phyloP scores from a whole-genome alignment of 2,113 vertebrate species.

The Tonatia bakeri region DNA sequence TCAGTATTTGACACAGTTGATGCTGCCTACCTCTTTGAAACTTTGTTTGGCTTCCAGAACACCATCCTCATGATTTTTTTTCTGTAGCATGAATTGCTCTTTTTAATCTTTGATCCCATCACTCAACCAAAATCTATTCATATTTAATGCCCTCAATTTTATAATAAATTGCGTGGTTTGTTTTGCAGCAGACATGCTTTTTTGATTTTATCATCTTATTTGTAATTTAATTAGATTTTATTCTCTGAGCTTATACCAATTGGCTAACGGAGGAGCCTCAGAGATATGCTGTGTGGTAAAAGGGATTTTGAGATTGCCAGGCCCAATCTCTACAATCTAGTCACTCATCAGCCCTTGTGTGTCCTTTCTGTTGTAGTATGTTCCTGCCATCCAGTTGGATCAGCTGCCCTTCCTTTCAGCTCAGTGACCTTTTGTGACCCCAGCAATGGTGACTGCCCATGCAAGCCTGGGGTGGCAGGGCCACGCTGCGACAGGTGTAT shows the following conservation, averaged over 20 bases:
- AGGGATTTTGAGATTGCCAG: neutral
- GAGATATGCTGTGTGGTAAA: neutral
- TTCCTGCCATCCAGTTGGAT: constrained; percentile 90
- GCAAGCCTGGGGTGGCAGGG: constrained; percentile 94
- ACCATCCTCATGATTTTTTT: neutral
- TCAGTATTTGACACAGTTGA: neutral
- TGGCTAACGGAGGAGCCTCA: neutral
- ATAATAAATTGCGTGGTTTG: neutral
- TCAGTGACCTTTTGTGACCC: constrained; percentile 87
- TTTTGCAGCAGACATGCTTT: neutral
- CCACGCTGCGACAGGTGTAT: constrained; percentile 91
- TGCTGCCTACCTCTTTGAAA: neutral
- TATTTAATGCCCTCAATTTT: neutral
- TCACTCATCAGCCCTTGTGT: neutral
- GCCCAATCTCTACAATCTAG: neutral
- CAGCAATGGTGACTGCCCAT: constrained; percentile 91
- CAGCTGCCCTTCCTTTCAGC: constrained; percentile 82
- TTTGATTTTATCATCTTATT: neutral
- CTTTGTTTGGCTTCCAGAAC: neutral
- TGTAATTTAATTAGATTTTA: neutral
- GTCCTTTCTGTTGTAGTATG: constrained; percentile 83
- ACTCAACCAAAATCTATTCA: neutral
- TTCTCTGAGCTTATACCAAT: neutral
- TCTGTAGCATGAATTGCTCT: neutral
- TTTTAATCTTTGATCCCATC: neutral